A percentile compares a stretch with the other conserved stretches of the same genome.
Conservation (phyloP, 2,113 vertebrate species). For the Pantherophis guttatus region DNA sequence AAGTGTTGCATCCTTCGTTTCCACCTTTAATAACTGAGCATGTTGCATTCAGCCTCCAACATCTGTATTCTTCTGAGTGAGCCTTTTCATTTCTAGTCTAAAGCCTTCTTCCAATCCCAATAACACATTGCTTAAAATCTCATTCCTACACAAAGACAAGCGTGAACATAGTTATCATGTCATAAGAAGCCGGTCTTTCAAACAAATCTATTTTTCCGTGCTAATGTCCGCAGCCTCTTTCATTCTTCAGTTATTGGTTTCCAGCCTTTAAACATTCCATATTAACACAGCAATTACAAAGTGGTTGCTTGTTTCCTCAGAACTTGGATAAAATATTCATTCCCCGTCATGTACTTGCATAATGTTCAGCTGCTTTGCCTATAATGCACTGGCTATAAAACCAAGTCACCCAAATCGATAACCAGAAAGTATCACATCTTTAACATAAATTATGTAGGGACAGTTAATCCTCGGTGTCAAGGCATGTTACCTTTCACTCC, state of each 20-base stretch:
- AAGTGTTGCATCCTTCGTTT: not conserved
- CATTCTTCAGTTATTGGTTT: not conserved
- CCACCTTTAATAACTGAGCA: not conserved
- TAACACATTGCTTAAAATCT: not conserved
- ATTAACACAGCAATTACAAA: conserved; percentile 39
- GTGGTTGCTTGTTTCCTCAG: conserved; percentile 43
- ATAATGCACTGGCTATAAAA: conserved; percentile 44
- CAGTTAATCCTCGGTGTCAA: conserved; percentile 73
- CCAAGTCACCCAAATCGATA: conserved; percentile 64
- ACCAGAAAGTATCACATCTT: conserved; percentile 65
- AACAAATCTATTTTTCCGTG: not conserved
- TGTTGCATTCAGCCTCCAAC: not conserved
- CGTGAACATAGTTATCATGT: not conserved
- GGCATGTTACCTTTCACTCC: conserved; percentile 51
- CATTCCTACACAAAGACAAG: not conserved
- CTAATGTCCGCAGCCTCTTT: not conserved
- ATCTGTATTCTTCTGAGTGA: not conserved
- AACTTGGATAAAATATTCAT: conserved; percentile 53
- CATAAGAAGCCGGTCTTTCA: not conserved
- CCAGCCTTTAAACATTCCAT: not conserved
- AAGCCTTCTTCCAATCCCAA: not conserved
- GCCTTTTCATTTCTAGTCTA: not conserved
- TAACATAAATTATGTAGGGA: conserved; percentile 67
- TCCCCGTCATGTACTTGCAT: conserved; percentile 43
- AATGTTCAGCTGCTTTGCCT: conserved; percentile 45